phyloP scores from a whole-genome alignment of 2,797 vertebrate genomes.

The Heterohyrax brucei region DNA sequence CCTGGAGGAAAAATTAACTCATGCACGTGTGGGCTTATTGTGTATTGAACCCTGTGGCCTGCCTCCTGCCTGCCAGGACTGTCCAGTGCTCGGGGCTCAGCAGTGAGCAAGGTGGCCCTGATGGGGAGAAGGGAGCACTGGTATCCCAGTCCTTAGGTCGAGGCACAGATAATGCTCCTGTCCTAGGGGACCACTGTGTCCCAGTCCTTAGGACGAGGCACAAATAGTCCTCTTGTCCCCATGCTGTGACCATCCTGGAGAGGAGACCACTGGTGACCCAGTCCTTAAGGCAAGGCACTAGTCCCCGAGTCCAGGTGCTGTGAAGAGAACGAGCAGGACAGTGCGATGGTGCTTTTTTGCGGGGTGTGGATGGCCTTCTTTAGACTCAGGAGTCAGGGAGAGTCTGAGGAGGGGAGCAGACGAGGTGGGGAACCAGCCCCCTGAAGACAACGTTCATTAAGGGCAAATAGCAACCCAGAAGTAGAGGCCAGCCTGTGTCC shows the following conservation, averaged over 20 bases:
- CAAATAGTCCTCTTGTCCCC: too few relatives aligned
- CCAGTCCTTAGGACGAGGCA: not conserved
- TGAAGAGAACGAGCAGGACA: not conserved
- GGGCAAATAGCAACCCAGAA: not conserved
- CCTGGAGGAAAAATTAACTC: not conserved
- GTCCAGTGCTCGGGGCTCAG: not conserved
- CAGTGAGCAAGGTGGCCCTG: not conserved
- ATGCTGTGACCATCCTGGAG: not conserved
- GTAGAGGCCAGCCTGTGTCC: rapidly evolving
- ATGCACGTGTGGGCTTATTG: rapidly evolving
- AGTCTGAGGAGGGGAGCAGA: not conserved
- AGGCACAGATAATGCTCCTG: too few relatives aligned
- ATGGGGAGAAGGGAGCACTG: not conserved
- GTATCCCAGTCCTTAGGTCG: not conserved
- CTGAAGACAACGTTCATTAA: not conserved
- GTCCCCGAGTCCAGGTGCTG: not conserved
- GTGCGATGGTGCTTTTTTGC: rapidly evolving
- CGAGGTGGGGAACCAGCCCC: not conserved
- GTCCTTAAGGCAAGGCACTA: not conserved
- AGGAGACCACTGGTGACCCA: not conserved
- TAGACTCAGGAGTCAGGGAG: not conserved
- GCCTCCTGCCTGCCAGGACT: not conserved
- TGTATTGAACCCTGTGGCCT: not conserved
- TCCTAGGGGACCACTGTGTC: not conserved
- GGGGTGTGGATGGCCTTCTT: not conserved